phyloP scores from a whole-genome alignment of 1,140 invertebrate genomes.

The Myzus persicae region DNA sequence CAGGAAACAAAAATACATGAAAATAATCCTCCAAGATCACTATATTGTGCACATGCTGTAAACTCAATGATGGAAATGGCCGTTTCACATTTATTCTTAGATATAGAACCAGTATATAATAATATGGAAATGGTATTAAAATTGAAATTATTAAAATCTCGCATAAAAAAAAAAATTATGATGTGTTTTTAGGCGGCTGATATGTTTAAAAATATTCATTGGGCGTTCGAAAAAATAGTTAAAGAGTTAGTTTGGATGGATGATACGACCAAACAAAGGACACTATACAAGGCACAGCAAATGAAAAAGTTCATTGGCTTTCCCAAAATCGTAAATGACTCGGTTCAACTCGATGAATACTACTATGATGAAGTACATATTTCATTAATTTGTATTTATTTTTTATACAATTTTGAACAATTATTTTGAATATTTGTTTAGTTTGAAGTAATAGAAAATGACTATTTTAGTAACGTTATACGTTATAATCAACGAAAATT shows the following conservation, averaged over 20 bases:
- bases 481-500: not conserved
- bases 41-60: conserved; percentile 32
- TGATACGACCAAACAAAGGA: conserved; percentile 75
- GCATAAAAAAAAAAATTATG: not conserved
- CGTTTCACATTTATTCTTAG: conserved; percentile 25
- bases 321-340: conserved; percentile 78
- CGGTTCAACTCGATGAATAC: conserved; percentile 70
- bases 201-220: conserved; percentile 82
- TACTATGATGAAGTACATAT: conserved; percentile 74
- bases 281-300: conserved; percentile 75
- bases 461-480: conserved; percentile 52
- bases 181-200: conserved; percentile 68
- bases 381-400: too few relatives aligned
- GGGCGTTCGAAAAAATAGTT: conserved; percentile 79
- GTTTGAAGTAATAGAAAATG: conserved; percentile 43
- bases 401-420: not conserved
- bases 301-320: conserved; percentile 81
- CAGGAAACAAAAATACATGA: not conserved
- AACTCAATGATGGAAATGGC: conserved; percentile 50
- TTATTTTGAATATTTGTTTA: conserved; percentile 33
- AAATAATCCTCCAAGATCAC: conserved; percentile 13
- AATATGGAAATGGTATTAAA: not conserved
- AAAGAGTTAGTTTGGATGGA: conserved; percentile 85
- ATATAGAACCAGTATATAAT: not conserved
- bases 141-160: not conserved